A percentile compares a stretch with the other conserved stretches of the same genome.
These are phyloP conservation scores for Epinotia nisella DNA, from an alignment of 2,888 invertebrate species.

Conservation along the genomic window DNA sequence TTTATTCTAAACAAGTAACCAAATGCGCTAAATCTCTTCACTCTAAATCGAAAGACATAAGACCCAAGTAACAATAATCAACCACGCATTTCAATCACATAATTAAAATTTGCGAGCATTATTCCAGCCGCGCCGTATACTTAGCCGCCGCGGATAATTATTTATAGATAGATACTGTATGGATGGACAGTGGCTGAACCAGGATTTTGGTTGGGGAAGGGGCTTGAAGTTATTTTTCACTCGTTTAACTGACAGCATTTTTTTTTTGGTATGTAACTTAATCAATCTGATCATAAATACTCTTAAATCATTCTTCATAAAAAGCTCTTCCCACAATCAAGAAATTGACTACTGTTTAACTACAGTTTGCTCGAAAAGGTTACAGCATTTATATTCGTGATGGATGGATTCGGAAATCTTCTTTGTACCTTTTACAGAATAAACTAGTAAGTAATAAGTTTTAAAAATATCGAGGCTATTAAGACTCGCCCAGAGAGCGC, in stretches of 20 bases:
- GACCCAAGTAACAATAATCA: too few relatives aligned
- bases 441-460: conserved; percentile 16
- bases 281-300: background rate
- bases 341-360: conserved; percentile 46
- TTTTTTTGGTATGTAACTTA: background rate
- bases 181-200: background rate
- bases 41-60: background rate
- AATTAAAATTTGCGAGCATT: too few relatives aligned
- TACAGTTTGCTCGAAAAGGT: conserved; percentile 46
- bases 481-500: background rate
- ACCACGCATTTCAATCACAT: too few relatives aligned
- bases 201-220: too few relatives aligned
- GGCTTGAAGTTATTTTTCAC: too few relatives aligned
- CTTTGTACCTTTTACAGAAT: conserved; percentile 21
- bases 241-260: too few relatives aligned
- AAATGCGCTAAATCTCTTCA: background rate
- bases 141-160: too few relatives aligned
- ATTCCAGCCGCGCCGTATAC: too few relatives aligned
- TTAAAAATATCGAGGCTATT: conserved; percentile 18
- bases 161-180: too few relatives aligned
- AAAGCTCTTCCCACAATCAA: conserved; percentile 43
- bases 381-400: conserved; percentile 43
- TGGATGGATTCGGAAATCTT: conserved; percentile 40
- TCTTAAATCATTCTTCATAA: conserved; percentile 19
- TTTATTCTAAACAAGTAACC: background rate